Percentiles rank a stretch among this genome's conserved stretches.
These are phyloP conservation scores for Andrena hattorfiana DNA, from an alignment of 2,888 invertebrate species.

Conservation along the genomic window DNA sequence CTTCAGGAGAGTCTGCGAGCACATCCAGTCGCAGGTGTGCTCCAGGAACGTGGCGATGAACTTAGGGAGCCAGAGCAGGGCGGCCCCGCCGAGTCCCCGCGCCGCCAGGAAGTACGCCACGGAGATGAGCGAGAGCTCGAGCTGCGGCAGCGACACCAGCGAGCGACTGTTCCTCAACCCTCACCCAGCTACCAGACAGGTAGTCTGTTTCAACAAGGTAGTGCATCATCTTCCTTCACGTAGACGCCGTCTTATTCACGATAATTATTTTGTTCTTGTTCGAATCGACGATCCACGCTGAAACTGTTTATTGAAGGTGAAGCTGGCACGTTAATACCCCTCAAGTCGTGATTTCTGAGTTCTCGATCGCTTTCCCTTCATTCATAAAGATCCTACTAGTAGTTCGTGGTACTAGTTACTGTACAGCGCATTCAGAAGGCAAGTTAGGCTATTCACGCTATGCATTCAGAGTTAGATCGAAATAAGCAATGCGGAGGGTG, in stretches of 20 bases:
- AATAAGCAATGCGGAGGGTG: too few species aligned
- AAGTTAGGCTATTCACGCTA: too few species aligned
- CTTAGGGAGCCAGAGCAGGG: conserved; percentile 81
- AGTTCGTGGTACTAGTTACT: background rate
- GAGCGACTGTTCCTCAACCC: conserved; percentile 86
- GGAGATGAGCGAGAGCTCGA: conserved; percentile 90
- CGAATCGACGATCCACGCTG: conserved; percentile 1
- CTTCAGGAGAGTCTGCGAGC: conserved; percentile 97
- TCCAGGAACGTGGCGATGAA: conserved; percentile 83
- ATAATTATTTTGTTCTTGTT: conserved; percentile 14
- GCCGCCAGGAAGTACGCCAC: conserved; percentile 89
- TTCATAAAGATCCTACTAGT: background rate
- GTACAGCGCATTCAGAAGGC: too few species aligned
- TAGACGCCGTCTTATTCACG: conserved; percentile 33
- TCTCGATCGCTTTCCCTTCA: background rate
- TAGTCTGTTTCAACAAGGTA: conserved; percentile 85
- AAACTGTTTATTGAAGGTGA: conserved; percentile 26
- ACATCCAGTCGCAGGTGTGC: conserved; percentile 95
- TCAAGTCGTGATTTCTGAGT: background rate
- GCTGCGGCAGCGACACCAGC: conserved; percentile 90
- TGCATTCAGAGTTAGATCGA: too few species aligned
- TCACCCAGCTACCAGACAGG: conserved; percentile 86
- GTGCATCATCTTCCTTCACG: conserved; percentile 75
- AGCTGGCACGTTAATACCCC: background rate
- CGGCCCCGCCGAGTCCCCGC: conserved; percentile 88